Evolutionary conservation across 2,888 invertebrate species (phyloP), one percentile per base, ranked within the genome.

Genomic region (Cerceris rybyensis): DNA sequence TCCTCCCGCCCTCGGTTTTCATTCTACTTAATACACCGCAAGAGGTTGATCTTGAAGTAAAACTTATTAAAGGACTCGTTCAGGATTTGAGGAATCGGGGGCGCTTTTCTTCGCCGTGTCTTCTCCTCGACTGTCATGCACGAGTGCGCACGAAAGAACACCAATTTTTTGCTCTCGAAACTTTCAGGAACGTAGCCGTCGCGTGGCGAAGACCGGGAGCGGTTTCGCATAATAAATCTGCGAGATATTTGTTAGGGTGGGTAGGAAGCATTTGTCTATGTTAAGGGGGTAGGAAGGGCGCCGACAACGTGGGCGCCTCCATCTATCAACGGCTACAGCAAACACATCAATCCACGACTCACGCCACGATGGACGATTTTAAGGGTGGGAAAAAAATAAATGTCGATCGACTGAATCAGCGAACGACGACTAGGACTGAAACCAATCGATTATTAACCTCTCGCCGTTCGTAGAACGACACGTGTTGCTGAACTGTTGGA

Each of bases 151-250:
- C 61, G 75, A 86, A 86, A 84, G 86, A 83, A 86, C 78, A 70
- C 73, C 83, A 82, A 85, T 86, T 86, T 86, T 86, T 86, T 82
- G 72, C 83, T 72, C 78, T 75, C 75, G 77, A 83, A 82, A 85
- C 67, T 81, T 86, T 84, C 82, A 82, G 75, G 82, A 83, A 72
- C 81, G 85, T 77, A 76, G 86, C 71, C 84, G 82, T 72, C 84
- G 81, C 84, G 84, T 78, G 77, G 79, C 80, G 59, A 59, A 49
- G 59, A 39, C 63, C 66, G 72, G 76, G 63, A 57, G 85, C 78
- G 81, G 81, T 88, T 88, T 89, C 87, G 87, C 88, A 90, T 91
- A 90, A 91, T 91, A 91, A 92, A 91, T 91, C 90, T 90, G 88
- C 61, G 86, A 87, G 87, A 87, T 88, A 87, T 91, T 90, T 86